These are phyloP conservation scores for Myotis vivesi DNA, from an alignment of 2,797 vertebrate genomes.

Conservation along the genomic window DNA sequence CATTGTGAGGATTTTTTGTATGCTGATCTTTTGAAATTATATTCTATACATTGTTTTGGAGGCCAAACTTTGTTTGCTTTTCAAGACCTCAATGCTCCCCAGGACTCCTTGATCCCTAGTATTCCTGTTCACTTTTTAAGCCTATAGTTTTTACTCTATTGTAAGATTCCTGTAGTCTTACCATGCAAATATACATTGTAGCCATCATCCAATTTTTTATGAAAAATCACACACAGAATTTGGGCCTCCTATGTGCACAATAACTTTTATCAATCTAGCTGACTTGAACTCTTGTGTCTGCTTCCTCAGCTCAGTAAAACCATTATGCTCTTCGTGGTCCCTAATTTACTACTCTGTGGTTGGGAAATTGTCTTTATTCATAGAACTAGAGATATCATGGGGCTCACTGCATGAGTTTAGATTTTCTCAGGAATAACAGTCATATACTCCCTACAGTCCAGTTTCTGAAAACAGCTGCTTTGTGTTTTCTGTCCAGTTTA, in stretches of 20 bases:
- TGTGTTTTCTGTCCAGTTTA: background rate
- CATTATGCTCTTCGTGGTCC: background rate
- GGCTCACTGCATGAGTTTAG: background rate
- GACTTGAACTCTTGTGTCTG: background rate
- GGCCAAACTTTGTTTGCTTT: background rate
- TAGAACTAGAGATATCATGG: background rate
- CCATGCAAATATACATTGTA: background rate
- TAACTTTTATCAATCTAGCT: background rate
- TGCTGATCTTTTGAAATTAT: background rate
- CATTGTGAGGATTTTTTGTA: background rate
- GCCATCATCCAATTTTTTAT: background rate
- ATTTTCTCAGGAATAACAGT: background rate
- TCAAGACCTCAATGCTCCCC: background rate
- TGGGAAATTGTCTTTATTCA: background rate
- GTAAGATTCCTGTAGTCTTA: background rate
- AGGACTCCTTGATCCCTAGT: background rate
- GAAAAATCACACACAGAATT: background rate
- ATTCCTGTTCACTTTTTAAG: background rate
- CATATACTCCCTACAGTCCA: background rate
- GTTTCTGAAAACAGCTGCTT: background rate
- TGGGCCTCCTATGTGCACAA: background rate
- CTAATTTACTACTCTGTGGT: background rate
- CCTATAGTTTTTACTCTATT: background rate
- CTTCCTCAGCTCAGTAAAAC: background rate
- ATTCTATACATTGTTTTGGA: background rate